Percentiles rank a stretch among this genome's conserved stretches.
These are phyloP conservation scores for Baccha elongata DNA, from an alignment of 2,888 invertebrate species.

Conservation along the genomic window DNA sequence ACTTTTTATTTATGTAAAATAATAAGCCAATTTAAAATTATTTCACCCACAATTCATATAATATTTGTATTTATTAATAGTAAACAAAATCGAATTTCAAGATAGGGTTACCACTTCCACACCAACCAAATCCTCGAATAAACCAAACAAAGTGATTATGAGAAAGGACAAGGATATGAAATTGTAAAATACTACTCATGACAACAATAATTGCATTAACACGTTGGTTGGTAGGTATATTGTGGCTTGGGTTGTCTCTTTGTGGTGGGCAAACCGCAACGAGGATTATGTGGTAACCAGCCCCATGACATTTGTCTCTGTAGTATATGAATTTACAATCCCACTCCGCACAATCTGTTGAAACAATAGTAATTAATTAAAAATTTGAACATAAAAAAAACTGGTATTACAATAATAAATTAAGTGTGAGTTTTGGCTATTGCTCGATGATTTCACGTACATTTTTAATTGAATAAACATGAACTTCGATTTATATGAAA, in stretches of 20 bases:
- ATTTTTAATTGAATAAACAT: slow-evolving; percentile 51
- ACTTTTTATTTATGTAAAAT: too few relatives aligned
- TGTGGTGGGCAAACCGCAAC: slow-evolving; percentile 42
- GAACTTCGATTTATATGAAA: slow-evolving; percentile 16
- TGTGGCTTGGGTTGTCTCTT: slow-evolving; percentile 23
- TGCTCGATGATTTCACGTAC: neutral
- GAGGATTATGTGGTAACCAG: slow-evolving; percentile 40
- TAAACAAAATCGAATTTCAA: too few relatives aligned
- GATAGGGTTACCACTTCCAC: too few relatives aligned
- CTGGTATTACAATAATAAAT: neutral
- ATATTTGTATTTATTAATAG: too few relatives aligned
- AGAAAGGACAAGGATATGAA: slow-evolving; percentile 16
- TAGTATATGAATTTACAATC: neutral
- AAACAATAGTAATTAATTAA: slow-evolving; percentile 16
- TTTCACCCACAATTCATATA: too few relatives aligned
- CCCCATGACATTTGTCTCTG: neutral
- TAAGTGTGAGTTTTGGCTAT: too few relatives aligned
- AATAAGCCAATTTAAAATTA: too few relatives aligned
- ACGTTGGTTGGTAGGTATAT: slow-evolving; percentile 6
- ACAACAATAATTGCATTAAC: slow-evolving; percentile 41
- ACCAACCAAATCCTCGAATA: neutral
- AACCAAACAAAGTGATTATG: neutral
- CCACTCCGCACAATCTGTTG: neutral
- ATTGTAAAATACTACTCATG: slow-evolving; percentile 27
- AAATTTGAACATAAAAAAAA: neutral